phyloP scores from a whole-genome alignment of 2,797 vertebrate genomes.

The Phyllotis vaccarum region DNA sequence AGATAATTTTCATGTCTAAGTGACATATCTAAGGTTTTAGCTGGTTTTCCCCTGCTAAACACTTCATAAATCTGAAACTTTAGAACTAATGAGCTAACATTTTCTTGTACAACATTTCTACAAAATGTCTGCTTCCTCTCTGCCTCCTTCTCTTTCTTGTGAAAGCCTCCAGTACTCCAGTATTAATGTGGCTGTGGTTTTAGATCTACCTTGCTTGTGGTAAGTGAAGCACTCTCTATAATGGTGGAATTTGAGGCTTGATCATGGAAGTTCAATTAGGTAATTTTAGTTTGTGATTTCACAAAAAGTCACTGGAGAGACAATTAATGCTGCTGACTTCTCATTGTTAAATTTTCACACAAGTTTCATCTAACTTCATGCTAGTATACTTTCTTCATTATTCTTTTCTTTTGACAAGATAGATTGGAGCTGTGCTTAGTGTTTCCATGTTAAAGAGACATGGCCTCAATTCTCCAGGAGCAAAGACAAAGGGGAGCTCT shows the following conservation, averaged over 20 bases:
- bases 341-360: background rate
- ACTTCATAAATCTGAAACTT: background rate
- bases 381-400: background rate
- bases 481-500: background rate
- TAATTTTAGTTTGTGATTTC: background rate
- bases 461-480: background rate
- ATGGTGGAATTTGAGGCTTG: background rate
- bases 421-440: background rate
- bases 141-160: background rate
- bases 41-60: background rate
- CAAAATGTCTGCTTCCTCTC: background rate
- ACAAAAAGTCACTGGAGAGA: background rate
- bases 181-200: background rate
- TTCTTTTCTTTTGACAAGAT: slow-evolving; percentile 1
- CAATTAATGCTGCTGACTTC: background rate
- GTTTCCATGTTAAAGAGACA: background rate
- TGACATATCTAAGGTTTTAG: background rate
- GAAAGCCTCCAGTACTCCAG: background rate
- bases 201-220: background rate
- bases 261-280: fast-evolving
- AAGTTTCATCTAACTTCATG: background rate
- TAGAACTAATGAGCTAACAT: background rate
- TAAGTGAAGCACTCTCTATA: background rate
- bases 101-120: background rate
- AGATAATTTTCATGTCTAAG: background rate